Base-by-base conservation (phyloP, 2,888 invertebrate species). In the Temnothorax unifasciatus region DNA sequence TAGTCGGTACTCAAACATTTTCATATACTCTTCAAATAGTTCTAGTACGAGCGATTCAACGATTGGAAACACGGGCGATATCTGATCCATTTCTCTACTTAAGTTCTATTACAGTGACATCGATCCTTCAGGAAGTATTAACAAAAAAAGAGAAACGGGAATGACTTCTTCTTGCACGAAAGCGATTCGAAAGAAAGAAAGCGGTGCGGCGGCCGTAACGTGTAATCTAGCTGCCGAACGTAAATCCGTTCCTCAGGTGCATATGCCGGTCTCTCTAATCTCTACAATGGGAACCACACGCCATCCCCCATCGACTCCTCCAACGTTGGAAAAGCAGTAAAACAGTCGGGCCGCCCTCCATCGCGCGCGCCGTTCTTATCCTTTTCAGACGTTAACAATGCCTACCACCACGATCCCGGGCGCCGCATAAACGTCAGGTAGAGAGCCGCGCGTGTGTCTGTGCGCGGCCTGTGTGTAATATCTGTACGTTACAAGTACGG, bases 181-280 rank as follows among this genome's bases (percentile, higher is more conserved):
- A 68, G 52, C 81, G 34, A 66, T 52, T 83, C 57, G 66, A 41
- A 41, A 34, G 38, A 47, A 64, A 84, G 85, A 71, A 68, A 75
- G 21, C 68, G 77, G 5, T 54, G 82, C 68, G 77, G 3, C 59
- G 82, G 61, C 73, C 85, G 54, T 90, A 89, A 90, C 85, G 90
- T 88, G 89, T 85, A 88, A 90, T 90, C 87, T 88, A 84, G 74
- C 86, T 88, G 91, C 85, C 88, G 88, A 90, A 90, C 87, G 90
- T 90, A 90, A 90, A 90, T 90, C 88, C 86, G 87, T 87, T 90
- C 54, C 85, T 86, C 90, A 77, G 85, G 64, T 75, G 86, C 82
- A 83, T 84, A 87, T n/a, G 41, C 83, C 85, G 79, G 64, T 84
- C 47, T 66, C 82, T 84, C 83, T 90, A 89, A 89, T 89, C 90